These are phyloP conservation scores for Plotosus lineatus DNA, from an alignment of 2,113 vertebrate genomes.

Conservation along the genomic window DNA sequence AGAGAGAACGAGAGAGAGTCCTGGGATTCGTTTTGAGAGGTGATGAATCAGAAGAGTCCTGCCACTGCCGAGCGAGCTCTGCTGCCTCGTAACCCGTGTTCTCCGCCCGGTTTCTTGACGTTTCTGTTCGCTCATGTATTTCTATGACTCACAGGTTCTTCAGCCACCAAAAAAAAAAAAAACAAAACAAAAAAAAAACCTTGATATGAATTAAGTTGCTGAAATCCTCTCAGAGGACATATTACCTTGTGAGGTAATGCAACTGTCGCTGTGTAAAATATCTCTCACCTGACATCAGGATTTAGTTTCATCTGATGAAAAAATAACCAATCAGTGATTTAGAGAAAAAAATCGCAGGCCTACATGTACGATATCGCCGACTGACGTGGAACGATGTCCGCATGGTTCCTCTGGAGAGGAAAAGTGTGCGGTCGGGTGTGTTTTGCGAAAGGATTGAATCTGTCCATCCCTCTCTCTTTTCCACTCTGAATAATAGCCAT, in stretches of 20 bases:
- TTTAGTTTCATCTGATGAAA: conserved; percentile 20
- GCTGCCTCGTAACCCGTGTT: conserved; percentile 27
- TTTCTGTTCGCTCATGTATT: conserved; percentile 45
- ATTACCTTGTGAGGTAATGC: conserved; percentile 26
- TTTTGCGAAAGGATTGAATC: conserved; percentile 42
- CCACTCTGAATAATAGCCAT: conserved; percentile 24
- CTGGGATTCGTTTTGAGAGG: conserved; percentile 39
- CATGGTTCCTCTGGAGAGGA: no score
- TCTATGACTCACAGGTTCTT: conserved; percentile 44
- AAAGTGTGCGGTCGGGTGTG: neutral
- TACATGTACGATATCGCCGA: neutral
- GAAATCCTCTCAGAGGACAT: conserved; percentile 20
- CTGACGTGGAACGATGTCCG: no score
- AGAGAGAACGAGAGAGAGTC: conserved; percentile 6
- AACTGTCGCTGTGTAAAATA: conserved; percentile 55
- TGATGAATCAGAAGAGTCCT: conserved; percentile 48
- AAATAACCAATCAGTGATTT: neutral
- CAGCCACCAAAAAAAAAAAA: neutral
- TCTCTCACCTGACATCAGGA: conserved; percentile 31
- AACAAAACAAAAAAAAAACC: conserved; percentile 35
- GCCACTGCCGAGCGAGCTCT: neutral
- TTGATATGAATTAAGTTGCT: conserved; percentile 42
- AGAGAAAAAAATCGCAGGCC: neutral
- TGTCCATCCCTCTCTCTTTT: conserved; percentile 35
- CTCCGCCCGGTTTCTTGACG: conserved; percentile 46